These are phyloP conservation scores for Drosophila sp. DNA, from an alignment of 1,140 invertebrate species.

Conservation along the genomic window DNA sequence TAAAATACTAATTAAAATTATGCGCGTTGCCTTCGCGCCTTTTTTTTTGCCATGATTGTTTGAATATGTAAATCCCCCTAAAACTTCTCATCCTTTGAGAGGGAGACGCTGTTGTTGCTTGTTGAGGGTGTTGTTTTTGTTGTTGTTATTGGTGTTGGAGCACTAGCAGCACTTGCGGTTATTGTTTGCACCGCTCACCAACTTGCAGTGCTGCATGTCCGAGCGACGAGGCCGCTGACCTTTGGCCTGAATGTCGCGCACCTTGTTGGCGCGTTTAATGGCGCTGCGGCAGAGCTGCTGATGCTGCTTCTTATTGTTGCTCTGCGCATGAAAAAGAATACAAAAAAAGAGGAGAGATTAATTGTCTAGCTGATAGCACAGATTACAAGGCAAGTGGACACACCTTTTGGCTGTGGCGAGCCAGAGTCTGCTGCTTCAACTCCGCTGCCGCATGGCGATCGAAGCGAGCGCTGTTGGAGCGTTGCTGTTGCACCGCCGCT, in stretches of 20 bases:
- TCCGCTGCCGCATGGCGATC: constrained; percentile 72
- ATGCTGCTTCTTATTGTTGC: constrained; percentile 85
- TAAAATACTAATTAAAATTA: constrained; percentile 80
- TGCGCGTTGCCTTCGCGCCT: constrained; percentile 46
- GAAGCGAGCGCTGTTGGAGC: constrained; percentile 55
- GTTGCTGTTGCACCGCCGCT: constrained; percentile 50
- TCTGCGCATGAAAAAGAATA: constrained; percentile 20
- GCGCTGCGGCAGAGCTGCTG: constrained; percentile 86
- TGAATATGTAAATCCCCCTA: constrained; percentile 40
- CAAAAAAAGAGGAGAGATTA: not conserved
- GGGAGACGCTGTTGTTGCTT: constrained; percentile 15
- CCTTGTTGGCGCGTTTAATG: constrained; percentile 88
- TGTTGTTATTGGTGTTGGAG: too few relatives aligned
- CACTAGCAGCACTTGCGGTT: constrained; percentile 89
- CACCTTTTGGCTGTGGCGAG: constrained; percentile 76
- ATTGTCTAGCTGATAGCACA: not conserved
- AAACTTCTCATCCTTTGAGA: constrained; percentile 14
- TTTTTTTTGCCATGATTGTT: constrained; percentile 70
- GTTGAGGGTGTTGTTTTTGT: constrained; percentile 4
- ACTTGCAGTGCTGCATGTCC: constrained; percentile 87
- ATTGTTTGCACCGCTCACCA: constrained; percentile 88
- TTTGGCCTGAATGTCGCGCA: constrained; percentile 87
- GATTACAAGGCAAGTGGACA: not conserved
- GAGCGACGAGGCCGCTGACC: constrained; percentile 87
- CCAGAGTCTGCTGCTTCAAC: constrained; percentile 72